phyloP scores from a whole-genome alignment of 2,113 vertebrate genomes.

The Carettochelys insculpta region DNA sequence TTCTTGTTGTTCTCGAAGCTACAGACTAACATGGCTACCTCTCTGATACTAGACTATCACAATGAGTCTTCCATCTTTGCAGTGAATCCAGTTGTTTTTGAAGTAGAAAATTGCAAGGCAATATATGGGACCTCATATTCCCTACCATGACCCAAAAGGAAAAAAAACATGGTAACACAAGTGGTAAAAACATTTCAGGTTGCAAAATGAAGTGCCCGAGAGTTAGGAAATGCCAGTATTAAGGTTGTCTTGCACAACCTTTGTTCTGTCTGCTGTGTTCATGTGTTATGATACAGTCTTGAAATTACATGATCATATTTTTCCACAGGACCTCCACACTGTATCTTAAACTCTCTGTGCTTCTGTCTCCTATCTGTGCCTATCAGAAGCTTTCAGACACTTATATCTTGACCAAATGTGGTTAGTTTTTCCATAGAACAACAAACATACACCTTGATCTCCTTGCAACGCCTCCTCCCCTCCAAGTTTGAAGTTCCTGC shows the following conservation, averaged over 20 bases:
- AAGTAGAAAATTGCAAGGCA: background rate
- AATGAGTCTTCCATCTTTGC: background rate
- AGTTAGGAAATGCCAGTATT: rapidly evolving
- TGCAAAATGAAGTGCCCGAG: rapidly evolving
- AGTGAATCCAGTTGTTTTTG: background rate
- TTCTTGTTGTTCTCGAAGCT: no score
- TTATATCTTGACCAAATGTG: background rate
- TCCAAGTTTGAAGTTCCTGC: rapidly evolving
- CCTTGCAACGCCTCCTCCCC: no score
- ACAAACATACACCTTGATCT: background rate
- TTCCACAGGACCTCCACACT: background rate
- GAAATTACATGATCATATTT: background rate
- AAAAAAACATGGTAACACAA: background rate
- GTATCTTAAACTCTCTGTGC: background rate
- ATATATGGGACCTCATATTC: background rate
- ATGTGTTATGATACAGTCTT: background rate
- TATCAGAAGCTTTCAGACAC: background rate
- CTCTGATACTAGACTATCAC: no score
- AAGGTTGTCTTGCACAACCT: background rate
- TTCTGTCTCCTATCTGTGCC: background rate
- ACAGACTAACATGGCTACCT: no score
- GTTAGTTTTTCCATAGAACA: background rate
- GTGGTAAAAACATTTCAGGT: background rate
- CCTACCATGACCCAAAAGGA: no score
- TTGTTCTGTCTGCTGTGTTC: rapidly evolving